Evolutionary conservation across 2,888 invertebrate genomes (phyloP), one percentile per base, ranked within the genome.

Genomic region (Pyrochroa serraticornis): DNA sequence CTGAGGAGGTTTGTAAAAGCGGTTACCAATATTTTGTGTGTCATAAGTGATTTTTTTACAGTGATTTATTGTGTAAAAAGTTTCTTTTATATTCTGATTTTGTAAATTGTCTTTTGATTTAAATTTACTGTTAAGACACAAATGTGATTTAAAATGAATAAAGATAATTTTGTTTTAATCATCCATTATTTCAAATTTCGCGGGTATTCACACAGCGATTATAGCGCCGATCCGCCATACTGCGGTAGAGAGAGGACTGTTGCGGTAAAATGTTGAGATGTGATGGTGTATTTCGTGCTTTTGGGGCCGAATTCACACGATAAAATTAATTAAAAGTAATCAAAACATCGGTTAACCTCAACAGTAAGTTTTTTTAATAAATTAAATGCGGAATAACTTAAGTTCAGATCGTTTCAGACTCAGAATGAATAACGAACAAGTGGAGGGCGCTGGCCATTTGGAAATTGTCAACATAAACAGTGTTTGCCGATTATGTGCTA

Each of bases 111-210:
- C 69, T 69, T n/a, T n/a, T 71, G 60, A 69, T 72, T 73, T 73
- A 62, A 66, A 57, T 51, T 66, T 66, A 64, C 62, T 74, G 70
- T 75, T 74, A 71, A 71, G 71, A 71, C 71, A 68, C 67, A 72
- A 71, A 73, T 76, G 75, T 76, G 75, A 75, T 74, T 73, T 70
- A 71, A 72, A 69, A 71, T 67, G 62, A 74, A 75, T 57, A 65
- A 65, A 64, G 63, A 65, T 64, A 65, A 63, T 67, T 68, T 68
- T 59, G 66, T 68, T 65, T 66, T 64, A 63, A 52, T 8, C 8
- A 5, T 22, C 2, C 22, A 3, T 22, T 3, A 22, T 22, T 22
- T 22, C 22, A 22, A 22, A 22, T 22, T 22, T 22, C 5, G 22
- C 22, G 22, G 22, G 22, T 3, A 22, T 22, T 22, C 3, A 22